Evolutionary conservation across 2,113 vertebrate species (phyloP).

Genomic region (Neodontobutis hainanensis): DNA sequence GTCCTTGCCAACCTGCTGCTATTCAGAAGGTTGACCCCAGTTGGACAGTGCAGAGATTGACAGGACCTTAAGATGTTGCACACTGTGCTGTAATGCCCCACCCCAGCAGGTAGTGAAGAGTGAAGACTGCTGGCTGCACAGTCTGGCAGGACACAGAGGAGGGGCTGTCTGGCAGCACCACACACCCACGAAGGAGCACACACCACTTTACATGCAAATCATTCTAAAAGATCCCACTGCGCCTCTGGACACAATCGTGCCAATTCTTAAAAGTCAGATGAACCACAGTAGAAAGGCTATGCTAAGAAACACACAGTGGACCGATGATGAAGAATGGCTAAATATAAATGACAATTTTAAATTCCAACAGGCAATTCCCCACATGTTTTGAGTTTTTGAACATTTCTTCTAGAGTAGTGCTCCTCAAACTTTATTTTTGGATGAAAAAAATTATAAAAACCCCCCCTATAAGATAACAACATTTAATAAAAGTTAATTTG

Average conservation of each 20-base stretch:
- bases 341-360: neutral
- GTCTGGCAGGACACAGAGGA: conserved; percentile 64
- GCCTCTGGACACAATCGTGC: conserved; percentile 63
- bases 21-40: conserved; percentile 68
- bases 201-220: conserved; percentile 80
- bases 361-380: conserved; percentile 3
- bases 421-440: no score
- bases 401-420: neutral
- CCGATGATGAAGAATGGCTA: neutral
- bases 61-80: conserved; percentile 73
- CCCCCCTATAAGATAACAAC: no score
- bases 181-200: conserved; percentile 55
- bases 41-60: conserved; percentile 66
- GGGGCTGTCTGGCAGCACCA: conserved; percentile 69
- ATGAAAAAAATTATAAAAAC: no score
- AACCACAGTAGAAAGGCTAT: conserved; percentile 27
- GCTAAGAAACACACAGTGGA: conserved; percentile 9
- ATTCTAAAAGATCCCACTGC: conserved; percentile 67
- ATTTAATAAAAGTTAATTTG: no score
- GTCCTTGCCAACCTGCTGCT: conserved; percentile 73
- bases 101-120: conserved; percentile 68
- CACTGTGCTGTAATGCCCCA: conserved; percentile 67
- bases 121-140: conserved; percentile 68
- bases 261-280: conserved; percentile 55
- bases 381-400: neutral